These are phyloP conservation scores for Alloscopus bannaensis DNA, from an alignment of 2,888 invertebrate genomes.

Conservation along the genomic window DNA sequence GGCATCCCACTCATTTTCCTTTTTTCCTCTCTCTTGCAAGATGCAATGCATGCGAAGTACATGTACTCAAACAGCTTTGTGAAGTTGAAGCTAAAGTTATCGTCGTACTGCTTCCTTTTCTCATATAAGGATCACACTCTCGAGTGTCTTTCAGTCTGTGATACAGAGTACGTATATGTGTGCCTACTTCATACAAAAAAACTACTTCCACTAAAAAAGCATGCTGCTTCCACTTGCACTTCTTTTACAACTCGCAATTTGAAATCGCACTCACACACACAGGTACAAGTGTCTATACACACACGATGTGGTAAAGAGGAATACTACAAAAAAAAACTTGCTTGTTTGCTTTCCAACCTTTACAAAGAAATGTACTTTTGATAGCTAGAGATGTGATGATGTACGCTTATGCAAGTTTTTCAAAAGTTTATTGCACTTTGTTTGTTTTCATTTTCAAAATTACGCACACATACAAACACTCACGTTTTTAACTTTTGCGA, in stretches of 20 bases:
- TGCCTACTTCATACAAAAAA: constrained; percentile 29
- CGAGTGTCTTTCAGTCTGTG: constrained; percentile 4
- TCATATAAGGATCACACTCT: constrained; percentile 41
- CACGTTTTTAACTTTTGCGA: too few relatives aligned
- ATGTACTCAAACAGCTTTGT: not conserved
- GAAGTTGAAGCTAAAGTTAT: constrained; percentile 4
- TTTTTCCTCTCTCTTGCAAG: constrained; percentile 46
- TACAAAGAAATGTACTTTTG: constrained; percentile 30
- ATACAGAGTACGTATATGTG: too few relatives aligned
- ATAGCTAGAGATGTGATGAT: constrained; percentile 21
- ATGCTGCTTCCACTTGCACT: constrained; percentile 61
- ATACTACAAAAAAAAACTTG: constrained; percentile 10
- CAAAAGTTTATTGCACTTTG: constrained; percentile 65
- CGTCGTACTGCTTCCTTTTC: constrained; percentile 58
- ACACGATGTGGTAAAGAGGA: too few relatives aligned
- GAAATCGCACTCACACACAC: not conserved
- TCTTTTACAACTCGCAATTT: constrained; percentile 32
- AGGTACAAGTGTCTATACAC: constrained; percentile 5
- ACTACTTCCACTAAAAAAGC: constrained; percentile 59
- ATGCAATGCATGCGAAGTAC: constrained; percentile 26
- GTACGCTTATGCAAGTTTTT: constrained; percentile 60
- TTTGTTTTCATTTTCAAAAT: constrained; percentile 61
- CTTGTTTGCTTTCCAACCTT: constrained; percentile 1
- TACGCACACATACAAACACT: constrained; percentile 1
- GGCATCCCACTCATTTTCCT: constrained; percentile 65